Base-by-base conservation (phyloP, 2,113 vertebrate species). In the Channa argus region DNA sequence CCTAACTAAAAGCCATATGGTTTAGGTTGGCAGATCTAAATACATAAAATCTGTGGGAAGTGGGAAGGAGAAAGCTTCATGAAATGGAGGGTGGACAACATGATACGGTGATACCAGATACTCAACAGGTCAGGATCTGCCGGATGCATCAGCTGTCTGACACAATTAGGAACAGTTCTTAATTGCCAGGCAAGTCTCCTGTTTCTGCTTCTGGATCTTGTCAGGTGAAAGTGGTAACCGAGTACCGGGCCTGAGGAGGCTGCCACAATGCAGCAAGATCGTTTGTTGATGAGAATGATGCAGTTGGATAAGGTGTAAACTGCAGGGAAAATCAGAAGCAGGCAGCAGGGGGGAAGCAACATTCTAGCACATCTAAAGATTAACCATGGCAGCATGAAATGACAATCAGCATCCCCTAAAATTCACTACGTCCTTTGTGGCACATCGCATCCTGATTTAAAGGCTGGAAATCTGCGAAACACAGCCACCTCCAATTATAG, bases 151-250 rank as follows among this genome's bases (percentile, higher is more conserved):
- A 44, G 55, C n/a, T 79, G 77, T 71, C 73, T 67, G 15, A 80
- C 82, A 83, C 74, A 41, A 70, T 73, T 55, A 74, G 81, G 65
- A 76, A 67, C 24, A 39, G 60, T 9, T 68, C 47, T 43, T 24
- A 4, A 14, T 46, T 24, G 24, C 63, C 54, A 11, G 33, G 43
- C 3, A 55, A 45, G 71, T 63, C 15, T 90, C 84, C 49, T 33
- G 76, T 83, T 89, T 68, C 82, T 55, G 50, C 47, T 65, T 46
- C 61, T 45, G 44, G 15, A n/a, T 77, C 38, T n/a, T 50, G 15
- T 37, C 43, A 43, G 46, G 86, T 74, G 88, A 91, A 89, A 92
- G 91, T 87, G 82, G 82, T 76, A 90, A 86, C 77, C 34, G 63
- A 71, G 76, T 66, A 79, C 68, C 78, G n/a, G 38, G 37, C 50